phyloP scores from a whole-genome alignment of 2,888 invertebrate species.

The Rhingia campestris region DNA sequence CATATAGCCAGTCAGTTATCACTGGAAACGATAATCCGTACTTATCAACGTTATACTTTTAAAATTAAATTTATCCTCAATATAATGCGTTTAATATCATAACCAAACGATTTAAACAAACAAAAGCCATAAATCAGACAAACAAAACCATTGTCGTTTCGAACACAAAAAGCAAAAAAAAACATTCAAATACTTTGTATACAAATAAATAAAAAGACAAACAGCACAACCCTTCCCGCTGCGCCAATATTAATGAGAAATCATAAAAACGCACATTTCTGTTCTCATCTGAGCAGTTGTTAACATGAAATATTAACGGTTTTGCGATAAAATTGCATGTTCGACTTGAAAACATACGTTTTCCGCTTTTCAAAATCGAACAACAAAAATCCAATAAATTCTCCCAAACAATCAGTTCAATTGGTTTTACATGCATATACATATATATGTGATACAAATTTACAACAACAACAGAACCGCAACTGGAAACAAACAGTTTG shows the following conservation, averaged over 20 bases:
- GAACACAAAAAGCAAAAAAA: no score
- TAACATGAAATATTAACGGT: constrained; percentile 56
- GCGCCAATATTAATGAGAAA: neutral
- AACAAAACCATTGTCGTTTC: no score
- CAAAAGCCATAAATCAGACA: no score
- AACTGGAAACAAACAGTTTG: neutral
- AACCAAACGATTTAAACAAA: no score
- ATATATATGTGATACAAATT: neutral
- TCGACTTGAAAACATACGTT: constrained; percentile 36
- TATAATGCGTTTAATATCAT: no score
- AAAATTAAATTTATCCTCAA: no score
- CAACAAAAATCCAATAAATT: constrained; percentile 26
- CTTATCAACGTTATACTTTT: no score
- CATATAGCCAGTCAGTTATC: no score
- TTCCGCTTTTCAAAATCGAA: constrained; percentile 19
- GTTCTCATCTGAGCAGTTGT: constrained; percentile 20
- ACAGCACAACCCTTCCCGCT: neutral
- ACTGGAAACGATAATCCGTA: no score
- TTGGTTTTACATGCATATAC: neutral
- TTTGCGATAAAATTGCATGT: constrained; percentile 3
- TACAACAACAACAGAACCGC: neutral
- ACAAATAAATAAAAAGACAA: neutral
- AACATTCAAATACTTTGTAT: neutral
- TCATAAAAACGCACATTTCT: constrained; percentile 16
- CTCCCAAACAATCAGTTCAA: constrained; percentile 38